Evolutionary conservation across 1,140 invertebrate species (phyloP).

Genomic region (Amyelois transitella): DNA sequence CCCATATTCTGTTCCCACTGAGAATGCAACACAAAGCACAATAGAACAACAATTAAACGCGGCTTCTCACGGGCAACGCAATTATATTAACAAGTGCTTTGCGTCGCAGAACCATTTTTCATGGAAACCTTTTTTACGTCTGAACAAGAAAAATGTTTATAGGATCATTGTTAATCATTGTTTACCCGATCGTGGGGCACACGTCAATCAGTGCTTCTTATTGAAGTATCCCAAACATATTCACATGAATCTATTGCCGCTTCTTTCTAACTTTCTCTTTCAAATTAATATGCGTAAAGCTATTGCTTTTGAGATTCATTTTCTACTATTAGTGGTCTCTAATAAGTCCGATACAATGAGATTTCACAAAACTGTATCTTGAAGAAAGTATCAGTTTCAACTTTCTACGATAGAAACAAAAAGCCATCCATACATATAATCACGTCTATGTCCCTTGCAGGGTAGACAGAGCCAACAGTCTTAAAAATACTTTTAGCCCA

Average conservation of each 20-base stretch:
- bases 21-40: slow-evolving; percentile 36
- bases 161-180: slow-evolving; percentile 29
- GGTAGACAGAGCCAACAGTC: too few relatives aligned
- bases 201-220: not conserved
- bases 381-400: too few relatives aligned
- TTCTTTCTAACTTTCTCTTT: not conserved
- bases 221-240: not conserved
- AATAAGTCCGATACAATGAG: not conserved
- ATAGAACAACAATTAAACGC: slow-evolving; percentile 47
- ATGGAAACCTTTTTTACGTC: slow-evolving; percentile 32
- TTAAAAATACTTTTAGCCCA: too few relatives aligned
- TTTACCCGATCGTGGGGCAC: not conserved
- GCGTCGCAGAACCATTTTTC: slow-evolving; percentile 23
- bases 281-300: not conserved
- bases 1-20: slow-evolving; percentile 33
- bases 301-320: not conserved
- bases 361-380: not conserved
- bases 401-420: too few relatives aligned
- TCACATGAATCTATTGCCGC: not conserved
- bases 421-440: too few relatives aligned
- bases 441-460: too few relatives aligned
- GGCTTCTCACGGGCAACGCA: slow-evolving; percentile 48
- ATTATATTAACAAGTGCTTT: slow-evolving; percentile 49
- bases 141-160: slow-evolving; percentile 32
- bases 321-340: not conserved